These are phyloP conservation scores for Tenrec ecaudatus DNA, from an alignment of 2,113 vertebrate genomes.

Conservation along the genomic window DNA sequence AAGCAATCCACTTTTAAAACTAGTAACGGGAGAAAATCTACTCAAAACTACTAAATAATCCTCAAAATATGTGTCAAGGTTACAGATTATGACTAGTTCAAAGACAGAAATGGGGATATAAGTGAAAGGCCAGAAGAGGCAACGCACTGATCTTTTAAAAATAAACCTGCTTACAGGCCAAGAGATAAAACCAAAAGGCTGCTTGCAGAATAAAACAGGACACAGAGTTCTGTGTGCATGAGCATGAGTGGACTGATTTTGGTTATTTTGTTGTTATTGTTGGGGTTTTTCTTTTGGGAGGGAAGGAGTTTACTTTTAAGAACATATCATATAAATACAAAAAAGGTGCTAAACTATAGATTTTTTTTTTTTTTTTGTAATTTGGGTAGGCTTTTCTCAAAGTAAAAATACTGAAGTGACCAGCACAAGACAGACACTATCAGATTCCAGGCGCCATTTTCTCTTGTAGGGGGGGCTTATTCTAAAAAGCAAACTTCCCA, in stretches of 20 bases:
- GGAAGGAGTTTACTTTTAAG: no score
- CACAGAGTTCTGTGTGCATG: background rate
- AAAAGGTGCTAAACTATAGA: background rate
- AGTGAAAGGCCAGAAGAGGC: background rate
- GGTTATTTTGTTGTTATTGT: no score
- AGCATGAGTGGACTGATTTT: background rate
- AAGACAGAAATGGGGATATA: background rate
- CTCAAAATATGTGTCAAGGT: background rate
- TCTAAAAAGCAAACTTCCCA: background rate
- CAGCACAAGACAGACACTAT: background rate
- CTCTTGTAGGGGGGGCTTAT: background rate
- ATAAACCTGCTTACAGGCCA: background rate
- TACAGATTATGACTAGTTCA: background rate
- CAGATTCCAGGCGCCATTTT: background rate
- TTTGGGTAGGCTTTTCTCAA: background rate
- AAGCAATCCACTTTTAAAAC: constrained; percentile 13
- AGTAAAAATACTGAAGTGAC: background rate
- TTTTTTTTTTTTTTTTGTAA: background rate
- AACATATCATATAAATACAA: background rate
- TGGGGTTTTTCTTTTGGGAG: no score
- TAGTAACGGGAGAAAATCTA: constrained; percentile 3
- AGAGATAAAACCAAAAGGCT: constrained; percentile 25
- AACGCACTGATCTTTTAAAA: constrained; percentile 9
- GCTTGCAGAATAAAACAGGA: constrained; percentile 26
- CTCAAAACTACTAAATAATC: constrained; percentile 30